Evolutionary conservation across 2,113 vertebrate species (phyloP), one percentile per base, ranked within the genome.

Genomic region (Hippocampus zosterae): DNA sequence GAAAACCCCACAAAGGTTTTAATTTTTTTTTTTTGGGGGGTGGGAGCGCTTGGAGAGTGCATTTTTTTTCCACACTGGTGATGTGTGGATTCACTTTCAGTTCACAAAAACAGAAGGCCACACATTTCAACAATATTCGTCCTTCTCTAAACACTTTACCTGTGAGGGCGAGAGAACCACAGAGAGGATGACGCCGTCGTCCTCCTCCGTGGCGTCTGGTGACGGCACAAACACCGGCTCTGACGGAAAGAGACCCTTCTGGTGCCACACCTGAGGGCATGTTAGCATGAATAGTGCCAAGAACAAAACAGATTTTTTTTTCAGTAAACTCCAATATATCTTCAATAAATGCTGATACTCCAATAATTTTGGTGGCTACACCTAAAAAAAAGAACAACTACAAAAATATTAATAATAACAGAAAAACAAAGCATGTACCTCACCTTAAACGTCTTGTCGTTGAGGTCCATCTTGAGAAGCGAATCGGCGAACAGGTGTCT

Each of bases 191-290:
- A 96, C 90, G 0, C 96, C 96, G 12, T 87, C 91, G 56, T 99
- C 96, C 81, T 99, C 96, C 53, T 94, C 92, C 0, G 0, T 75
- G 15, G 92, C 87, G 15, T 92, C 80, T 15, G 95, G 95, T 37
- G 89, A 85, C 2, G 95, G 92, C 72, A 98, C 93, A 91, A 98
- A 98, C 84, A 94, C 84, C 0, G 96, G 96, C 83, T 98, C 96
- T 40, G 96, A 98, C 0, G 96, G 96, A 89, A 92, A 99, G 86
- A 89, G 92, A 23, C 93, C 94, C 65, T 94, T 89, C 90, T 95
- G 89, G 80, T 90, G 71, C 96, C 96, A 99, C 3, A 94, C 89
- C 95, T 98, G 77, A 40, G 11, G 53, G 11, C 71, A 60, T 25
- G 66, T 46, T 77, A 1, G 11, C 41, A 42, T 57, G 37, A 61